Conservation (phyloP, 2,797 vertebrate genomes). For the Galagoides demidoff region DNA sequence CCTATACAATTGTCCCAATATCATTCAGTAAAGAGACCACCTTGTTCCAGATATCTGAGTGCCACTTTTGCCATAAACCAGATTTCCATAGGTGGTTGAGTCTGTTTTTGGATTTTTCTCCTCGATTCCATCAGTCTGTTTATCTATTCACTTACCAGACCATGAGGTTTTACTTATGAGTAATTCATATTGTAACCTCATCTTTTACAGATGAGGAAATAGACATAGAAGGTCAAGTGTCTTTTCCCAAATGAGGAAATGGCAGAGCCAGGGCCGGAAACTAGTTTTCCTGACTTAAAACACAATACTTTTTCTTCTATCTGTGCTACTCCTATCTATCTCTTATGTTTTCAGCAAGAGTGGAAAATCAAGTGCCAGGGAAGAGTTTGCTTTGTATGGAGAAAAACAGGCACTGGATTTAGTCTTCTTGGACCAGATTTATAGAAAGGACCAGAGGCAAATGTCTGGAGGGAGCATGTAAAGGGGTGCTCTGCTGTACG, state of each 20-base stretch:
- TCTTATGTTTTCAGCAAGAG: slow-evolving; percentile 21
- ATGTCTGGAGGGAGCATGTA: neutral
- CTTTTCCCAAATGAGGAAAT: slow-evolving; percentile 19
- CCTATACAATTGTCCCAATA: neutral
- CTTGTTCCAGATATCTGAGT: neutral
- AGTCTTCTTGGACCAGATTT: slow-evolving; percentile 20
- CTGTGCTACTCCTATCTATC: neutral
- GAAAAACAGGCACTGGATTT: slow-evolving; percentile 19
- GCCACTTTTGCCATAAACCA: neutral
- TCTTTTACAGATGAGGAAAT: slow-evolving; percentile 51
- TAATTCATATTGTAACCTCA: neutral
- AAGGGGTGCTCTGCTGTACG: neutral
- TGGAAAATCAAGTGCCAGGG: slow-evolving; percentile 22
- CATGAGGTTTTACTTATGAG: slow-evolving; percentile 2
- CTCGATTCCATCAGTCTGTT: neutral
- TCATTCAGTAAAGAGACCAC: neutral
- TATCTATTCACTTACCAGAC: neutral
- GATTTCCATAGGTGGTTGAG: neutral
- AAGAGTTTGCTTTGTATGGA: slow-evolving; percentile 17
- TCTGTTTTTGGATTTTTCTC: neutral
- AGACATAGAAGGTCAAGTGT: slow-evolving; percentile 32
- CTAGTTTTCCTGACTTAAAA: slow-evolving; percentile 10
- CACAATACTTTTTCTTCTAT: neutral
- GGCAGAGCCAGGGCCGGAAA: neutral
- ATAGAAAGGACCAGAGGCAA: neutral